Evolutionary conservation across 2,888 invertebrate species (phyloP), one percentile per base, ranked within the genome.

Genomic region (Apamea sordens): DNA sequence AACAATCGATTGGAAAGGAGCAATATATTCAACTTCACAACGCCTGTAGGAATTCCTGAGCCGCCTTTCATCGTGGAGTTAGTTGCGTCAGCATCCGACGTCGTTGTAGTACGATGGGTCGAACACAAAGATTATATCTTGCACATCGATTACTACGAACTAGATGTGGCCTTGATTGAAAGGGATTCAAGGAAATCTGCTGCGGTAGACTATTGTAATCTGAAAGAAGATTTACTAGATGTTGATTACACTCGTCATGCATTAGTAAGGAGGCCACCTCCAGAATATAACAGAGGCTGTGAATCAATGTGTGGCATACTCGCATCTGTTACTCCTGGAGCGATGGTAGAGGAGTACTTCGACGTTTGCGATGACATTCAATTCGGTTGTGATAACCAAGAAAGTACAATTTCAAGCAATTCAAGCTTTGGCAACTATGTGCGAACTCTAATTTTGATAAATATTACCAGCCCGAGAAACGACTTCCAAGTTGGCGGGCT

Each of bases 51-150:
- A 21, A 93, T 92, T 88, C 96, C 96, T 6, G 93, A 94, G 86
- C 96, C 96, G 32, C 95, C 97, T 2, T 96, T 96, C 82, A 94
- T 97, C 44, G 86, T 90, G 24, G 95, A 96, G 84, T 84, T 96
- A 53, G 94, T 93, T 2, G 95, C 97, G 11, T 89, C 89, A 36
- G 92, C 92, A 13, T 90, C 93, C 21, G 91, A 93, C 44, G 79
- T 89, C 2, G 92, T 94, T 6, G 93, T 94, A 13, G 82, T 96
- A 28, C 92, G 91, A 56, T 97, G 97, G 97, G 93, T 95, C 3
- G 93, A 96, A 81, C 96, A 96, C 84, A 91, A 91, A 84, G 92
- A 96, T 82, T 96, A 95, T 84, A 80, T 84, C 44, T 86, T 86
- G 28, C 92, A 94, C 79, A 94, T 96, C 28, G 90, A 92, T 53